phyloP scores from a whole-genome alignment of 2,113 vertebrate genomes.

The Megaceryle maxima region DNA sequence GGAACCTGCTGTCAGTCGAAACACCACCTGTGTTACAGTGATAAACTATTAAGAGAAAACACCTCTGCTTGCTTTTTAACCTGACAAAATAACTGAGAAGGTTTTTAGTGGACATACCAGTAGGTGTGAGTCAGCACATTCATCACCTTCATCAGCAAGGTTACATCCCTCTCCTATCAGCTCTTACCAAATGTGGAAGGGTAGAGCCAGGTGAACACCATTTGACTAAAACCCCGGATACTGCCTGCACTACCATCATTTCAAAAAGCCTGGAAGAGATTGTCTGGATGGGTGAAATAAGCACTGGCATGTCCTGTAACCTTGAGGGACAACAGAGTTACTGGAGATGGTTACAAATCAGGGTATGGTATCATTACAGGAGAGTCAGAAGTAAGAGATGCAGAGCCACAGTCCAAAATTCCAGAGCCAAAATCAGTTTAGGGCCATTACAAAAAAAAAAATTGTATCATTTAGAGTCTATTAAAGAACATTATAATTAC shows the following conservation, averaged over 20 bases:
- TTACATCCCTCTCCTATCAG: background rate
- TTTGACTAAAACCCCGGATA: background rate
- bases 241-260: background rate
- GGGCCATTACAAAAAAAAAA: background rate
- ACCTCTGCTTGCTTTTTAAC: background rate
- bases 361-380: background rate
- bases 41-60: background rate
- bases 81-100: background rate
- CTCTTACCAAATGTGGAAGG: rapidly evolving
- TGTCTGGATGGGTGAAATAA: background rate
- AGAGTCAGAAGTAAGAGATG: background rate
- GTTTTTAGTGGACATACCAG: background rate
- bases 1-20: background rate
- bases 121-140: background rate
- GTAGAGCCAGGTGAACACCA: background rate
- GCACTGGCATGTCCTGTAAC: background rate
- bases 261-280: background rate
- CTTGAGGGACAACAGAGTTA: background rate
- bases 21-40: background rate
- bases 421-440: background rate
- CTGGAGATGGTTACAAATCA: background rate
- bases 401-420: background rate
- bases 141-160: background rate
- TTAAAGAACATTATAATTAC: slow-evolving; percentile 57
- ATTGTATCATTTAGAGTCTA: slow-evolving; percentile 41